Evolutionary conservation across 1,140 invertebrate species (phyloP), one percentile per base, ranked within the genome.

Genomic region (Pseudomyrmex flavicornis): DNA sequence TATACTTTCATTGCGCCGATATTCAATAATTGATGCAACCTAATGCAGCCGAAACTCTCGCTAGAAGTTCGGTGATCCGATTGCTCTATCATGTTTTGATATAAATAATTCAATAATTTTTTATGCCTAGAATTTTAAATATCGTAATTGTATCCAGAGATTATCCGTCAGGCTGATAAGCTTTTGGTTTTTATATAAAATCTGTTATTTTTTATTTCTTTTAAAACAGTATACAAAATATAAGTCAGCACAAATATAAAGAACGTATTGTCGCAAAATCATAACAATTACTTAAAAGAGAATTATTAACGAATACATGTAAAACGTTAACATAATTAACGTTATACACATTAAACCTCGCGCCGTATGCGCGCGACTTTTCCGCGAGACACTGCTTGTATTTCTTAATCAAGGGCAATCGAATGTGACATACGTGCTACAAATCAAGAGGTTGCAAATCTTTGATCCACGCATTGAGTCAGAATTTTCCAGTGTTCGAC

Each of bases 1-100:
- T 26, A 61, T 61, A 59, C 50, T 76, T 77, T 48, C 26, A 50
- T 83, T 44, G 65, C 54, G 48, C 35, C 63, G 20, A 20, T 63
- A 44, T 56, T 15, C 65, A 46, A 61, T 85, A 77, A 84, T 62
- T 84, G 82, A 88, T 74, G 54, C 50, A 46, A 70, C 10, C 56
- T 35, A 35, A 35, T 35, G 35, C 35, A 35, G 5, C 35, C 35
- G 26, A 44, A 26, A 22, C 20, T 15, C 82, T 44, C 74, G 63
- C 72, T 20, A 56, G 66, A 59, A 86, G 75, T 80, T 73, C 70
- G 72, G 35, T 48, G 63, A 61, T 52, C 77, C 46, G 68, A 73
- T 61, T 58, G 62, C 20, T 35, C 54, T 13, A 52, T 52, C 22
- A 72, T 80, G 59, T 80, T 17, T 70, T 5, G 52, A 70, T 20